Evolutionary conservation across 2,888 invertebrate genomes (phyloP), one percentile per base, ranked within the genome.

Genomic region (Pristionchus arcanus): DNA sequence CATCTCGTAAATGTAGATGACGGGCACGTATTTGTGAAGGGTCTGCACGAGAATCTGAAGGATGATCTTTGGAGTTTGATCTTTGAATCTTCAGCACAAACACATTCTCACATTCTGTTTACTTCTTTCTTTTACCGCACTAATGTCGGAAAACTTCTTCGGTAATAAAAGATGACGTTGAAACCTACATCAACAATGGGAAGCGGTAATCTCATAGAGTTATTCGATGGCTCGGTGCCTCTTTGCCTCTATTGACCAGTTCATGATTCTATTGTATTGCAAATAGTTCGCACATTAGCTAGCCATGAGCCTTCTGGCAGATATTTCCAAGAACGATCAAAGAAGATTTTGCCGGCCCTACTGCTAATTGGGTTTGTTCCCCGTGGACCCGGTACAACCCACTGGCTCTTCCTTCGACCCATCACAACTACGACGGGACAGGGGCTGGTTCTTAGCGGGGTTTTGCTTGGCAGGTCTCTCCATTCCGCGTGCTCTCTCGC

Each of bases 11-110:
- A 87, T 42, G 74, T 88, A 74, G 74, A 88, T 34, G 31, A 88
- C 74, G 11, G 87, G 87, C 53, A 88, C 87, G 74, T 88, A 88
- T 55, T 74, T 88, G 87, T 88, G 87, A 25, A 88, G 74, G 2
- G 87, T 88, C 55, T 74, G 87, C 55, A 88, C 74, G n/a, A 88
- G 55, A 4, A 88, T 25, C 87, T 88, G 87, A 4, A 88, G 19
- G 16, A 7, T 87, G 49, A 11, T 49, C 68, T 42, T 87, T 87
- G n/a, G n/a, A n/a, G n/a, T n/a, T n/a, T n/a, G 15, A 4, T 28
- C 9, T 85, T 63, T n/a, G 49, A 2, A 11, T 7, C n/a, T 49
- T 9, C 9, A 49, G 42, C 9, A 42, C 42, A 13, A 49, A 49
- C 13, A 0, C 42, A 49, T 49, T 49, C 42, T 7, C 9, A 3